These are phyloP conservation scores for Mythimna ferrago DNA, from an alignment of 2,888 invertebrate genomes.

Conservation along the genomic window DNA sequence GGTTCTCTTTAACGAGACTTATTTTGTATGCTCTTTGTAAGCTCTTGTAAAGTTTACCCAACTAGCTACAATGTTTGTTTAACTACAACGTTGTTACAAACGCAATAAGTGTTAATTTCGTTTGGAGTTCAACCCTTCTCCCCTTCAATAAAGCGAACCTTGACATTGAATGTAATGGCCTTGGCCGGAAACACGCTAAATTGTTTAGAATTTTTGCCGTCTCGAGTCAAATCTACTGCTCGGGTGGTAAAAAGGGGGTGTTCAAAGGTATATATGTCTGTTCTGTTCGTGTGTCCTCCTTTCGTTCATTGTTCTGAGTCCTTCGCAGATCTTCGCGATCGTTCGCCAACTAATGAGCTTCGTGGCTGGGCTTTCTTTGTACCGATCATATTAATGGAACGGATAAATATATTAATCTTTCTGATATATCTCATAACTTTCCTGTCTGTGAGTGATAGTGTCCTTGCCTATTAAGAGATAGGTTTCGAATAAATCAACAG, in stretches of 20 bases:
- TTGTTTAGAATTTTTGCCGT: slow-evolving; percentile 24
- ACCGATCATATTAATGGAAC: slow-evolving; percentile 26
- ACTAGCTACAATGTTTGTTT: slow-evolving; percentile 4
- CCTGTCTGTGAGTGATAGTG: not conserved
- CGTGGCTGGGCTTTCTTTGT: slow-evolving; percentile 20
- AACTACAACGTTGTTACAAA: slow-evolving; percentile 16
- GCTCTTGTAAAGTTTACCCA: slow-evolving; percentile 7
- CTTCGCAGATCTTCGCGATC: slow-evolving; percentile 15
- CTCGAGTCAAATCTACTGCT: slow-evolving; percentile 9
- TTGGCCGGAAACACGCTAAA: slow-evolving; percentile 35
- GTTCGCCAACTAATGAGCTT: slow-evolving; percentile 25
- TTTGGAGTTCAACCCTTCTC: slow-evolving; percentile 24
- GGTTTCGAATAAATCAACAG: not conserved
- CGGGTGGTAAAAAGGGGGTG: not conserved
- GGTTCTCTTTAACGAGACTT: slow-evolving; percentile 4
- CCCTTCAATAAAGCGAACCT: slow-evolving; percentile 35
- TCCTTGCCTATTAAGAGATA: not conserved
- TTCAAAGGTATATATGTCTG: not conserved
- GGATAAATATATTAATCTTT: slow-evolving; percentile 26
- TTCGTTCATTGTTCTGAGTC: slow-evolving; percentile 5
- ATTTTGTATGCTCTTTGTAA: slow-evolving; percentile 23
- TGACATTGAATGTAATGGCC: slow-evolving; percentile 40
- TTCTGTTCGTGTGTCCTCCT: not conserved
- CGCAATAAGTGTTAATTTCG: slow-evolving; percentile 22
- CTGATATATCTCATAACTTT: slow-evolving; percentile 22